A percentile compares a stretch with the other conserved stretches of the same genome.
Evolutionary conservation across 2,888 invertebrate genomes (phyloP).

Genomic region (Selenia dentaria): DNA sequence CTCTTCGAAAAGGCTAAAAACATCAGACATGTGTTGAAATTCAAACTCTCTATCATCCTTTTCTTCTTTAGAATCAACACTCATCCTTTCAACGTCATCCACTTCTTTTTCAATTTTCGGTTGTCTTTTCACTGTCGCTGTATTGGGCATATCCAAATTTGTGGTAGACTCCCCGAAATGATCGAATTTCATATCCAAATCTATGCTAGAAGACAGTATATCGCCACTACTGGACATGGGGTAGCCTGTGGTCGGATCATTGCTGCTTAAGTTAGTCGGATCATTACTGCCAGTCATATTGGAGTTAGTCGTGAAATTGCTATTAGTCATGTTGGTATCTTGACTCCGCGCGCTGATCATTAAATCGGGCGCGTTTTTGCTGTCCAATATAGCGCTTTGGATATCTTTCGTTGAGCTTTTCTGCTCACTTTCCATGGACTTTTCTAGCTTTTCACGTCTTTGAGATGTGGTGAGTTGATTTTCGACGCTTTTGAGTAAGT

Average conservation of each 20-base stretch:
- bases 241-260: constrained; percentile 72
- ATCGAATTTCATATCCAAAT: constrained; percentile 86
- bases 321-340: constrained; percentile 73
- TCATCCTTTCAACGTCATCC: constrained; percentile 45
- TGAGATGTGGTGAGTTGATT: constrained; percentile 48
- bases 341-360: constrained; percentile 61
- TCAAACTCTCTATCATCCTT: constrained; percentile 53
- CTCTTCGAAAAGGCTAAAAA: constrained; percentile 86
- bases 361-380: constrained; percentile 61
- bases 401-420: constrained; percentile 71
- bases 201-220: constrained; percentile 65
- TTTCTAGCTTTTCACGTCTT: constrained; percentile 57
- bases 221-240: constrained; percentile 76
- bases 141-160: constrained; percentile 58
- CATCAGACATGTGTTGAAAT: constrained; percentile 88
- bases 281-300: constrained; percentile 76
- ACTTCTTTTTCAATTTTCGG: constrained; percentile 42
- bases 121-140: constrained; percentile 49
- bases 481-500: constrained; percentile 68
- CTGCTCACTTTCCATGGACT: constrained; percentile 64
- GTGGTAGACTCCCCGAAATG: constrained; percentile 84
- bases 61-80: constrained; percentile 31
- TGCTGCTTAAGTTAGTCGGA: constrained; percentile 71
- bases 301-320: constrained; percentile 73
- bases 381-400: constrained; percentile 69